phyloP scores from a whole-genome alignment of 2,797 vertebrate genomes.

The Pterois miles region DNA sequence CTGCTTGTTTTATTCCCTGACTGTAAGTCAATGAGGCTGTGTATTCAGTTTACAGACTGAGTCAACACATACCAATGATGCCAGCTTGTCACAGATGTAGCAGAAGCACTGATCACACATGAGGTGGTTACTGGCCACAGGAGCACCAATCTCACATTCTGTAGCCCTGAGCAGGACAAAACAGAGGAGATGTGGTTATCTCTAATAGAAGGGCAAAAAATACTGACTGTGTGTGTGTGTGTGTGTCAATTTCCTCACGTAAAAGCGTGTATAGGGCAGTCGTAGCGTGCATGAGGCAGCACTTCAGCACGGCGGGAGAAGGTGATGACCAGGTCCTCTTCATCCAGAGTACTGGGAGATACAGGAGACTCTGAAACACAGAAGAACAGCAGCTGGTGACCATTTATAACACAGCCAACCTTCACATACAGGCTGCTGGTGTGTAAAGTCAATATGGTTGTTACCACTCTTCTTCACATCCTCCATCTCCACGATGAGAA shows the following conservation, averaged over 20 bases:
- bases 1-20: background rate
- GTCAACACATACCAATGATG: slow-evolving; percentile 76
- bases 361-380: slow-evolving; percentile 45
- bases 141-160: slow-evolving; percentile 64
- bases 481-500: slow-evolving; percentile 64
- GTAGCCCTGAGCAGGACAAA: slow-evolving; percentile 69
- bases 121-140: slow-evolving; percentile 75
- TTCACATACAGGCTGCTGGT: background rate
- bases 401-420: background rate
- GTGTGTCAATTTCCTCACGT: slow-evolving; percentile 65
- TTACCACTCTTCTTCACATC: slow-evolving; percentile 45
- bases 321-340: slow-evolving; percentile 86
- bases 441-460: background rate
- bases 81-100: slow-evolving; percentile 88
- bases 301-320: slow-evolving; percentile 83
- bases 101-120: slow-evolving; percentile 89
- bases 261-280: slow-evolving; percentile 84
- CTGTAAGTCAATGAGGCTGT: too few relatives aligned
- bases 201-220: rapidly evolving
- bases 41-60: background rate
- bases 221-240: too few relatives aligned
- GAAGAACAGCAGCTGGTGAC: background rate
- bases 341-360: slow-evolving; percentile 58
- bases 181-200: background rate
- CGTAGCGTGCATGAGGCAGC: slow-evolving; percentile 89